Evolutionary conservation across 2,797 vertebrate genomes (phyloP), one percentile per base, ranked within the genome.

Genomic region (Pipistrellus kuhlii): DNA sequence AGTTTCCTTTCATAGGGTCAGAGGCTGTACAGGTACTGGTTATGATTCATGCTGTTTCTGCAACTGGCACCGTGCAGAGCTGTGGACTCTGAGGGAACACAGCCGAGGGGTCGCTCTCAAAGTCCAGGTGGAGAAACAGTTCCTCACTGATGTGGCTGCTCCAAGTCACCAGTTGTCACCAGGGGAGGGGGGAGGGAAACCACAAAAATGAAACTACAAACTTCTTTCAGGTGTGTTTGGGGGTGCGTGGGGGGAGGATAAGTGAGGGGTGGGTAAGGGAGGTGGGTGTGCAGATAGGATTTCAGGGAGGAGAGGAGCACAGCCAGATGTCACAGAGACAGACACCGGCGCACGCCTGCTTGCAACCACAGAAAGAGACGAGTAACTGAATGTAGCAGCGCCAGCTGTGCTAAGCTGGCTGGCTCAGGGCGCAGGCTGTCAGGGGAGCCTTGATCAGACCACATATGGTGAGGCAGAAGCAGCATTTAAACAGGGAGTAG

Each of bases 1-100:
- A 90, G 83, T 93, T n/a, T 78, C 80, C 21, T 83, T 84, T 96
- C 17, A 75, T 2, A 41, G 77, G 21, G 57, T 82, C 51, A 75
- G 32, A 75, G 32, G n/a, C 25, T 77, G 32, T 14, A 68, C 7
- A 8, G 4, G 12, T 6, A 41, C 62, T 5, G 21, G n/a, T 44
- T 69, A 14, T 46, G 15, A 30, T 8, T 93, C 41, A 53, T 32
- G 38, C 15, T 46, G 27, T 72, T 72, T 62, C 64, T 73, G 55
- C 48, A 7, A 51, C 3, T 38, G 94, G 72, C 0, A 6, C 35
- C 80, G 10, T 30, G 78, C 73, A 84, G 23, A 44, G 62, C 77
- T 30, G 5, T 48, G 41, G 25, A 18, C 4, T 3, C 27, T 1
- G 30, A 55, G 75, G 92, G 76, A n/a, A 64, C 14, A 27, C 1